Base-by-base conservation (phyloP, 2,113 vertebrate genomes). In the Polypterus bichir region DNA sequence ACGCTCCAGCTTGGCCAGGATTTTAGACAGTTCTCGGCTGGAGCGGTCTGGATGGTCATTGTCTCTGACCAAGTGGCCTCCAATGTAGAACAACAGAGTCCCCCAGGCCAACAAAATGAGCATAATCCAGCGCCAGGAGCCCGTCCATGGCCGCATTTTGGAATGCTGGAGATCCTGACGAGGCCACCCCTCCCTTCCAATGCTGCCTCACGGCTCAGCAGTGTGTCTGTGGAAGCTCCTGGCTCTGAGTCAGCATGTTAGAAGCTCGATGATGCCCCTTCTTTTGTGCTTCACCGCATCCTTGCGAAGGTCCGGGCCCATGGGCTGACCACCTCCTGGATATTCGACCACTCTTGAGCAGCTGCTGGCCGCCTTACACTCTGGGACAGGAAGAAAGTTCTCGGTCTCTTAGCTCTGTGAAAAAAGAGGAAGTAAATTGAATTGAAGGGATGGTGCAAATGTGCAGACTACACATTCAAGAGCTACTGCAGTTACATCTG, bases 61-160 rank as follows among this genome's bases (percentile, higher is more conserved):
- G 85, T 99, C 96, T 76, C 90, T 84, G 79, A 97, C 94, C 79
- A 99, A 76, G 74, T 98, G 96, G 49, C 95, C 94, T 3, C 96
- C 96, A 66, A 98, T 98, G 75, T 97, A 99, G 83, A 99, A 97
- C 0, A 99, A 86, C 69, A 99, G 86, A 44, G 94, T 97, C 62
- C 93, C 96, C 96, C 96, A 99, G 61, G 96, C 96, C 80, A 98
- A 85, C 74, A 99, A 88, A 83, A 99, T 94, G 76, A 98, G 90
- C 89, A 94, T 94, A 84, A 98, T 95, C 96, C 96, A 99, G 80
- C 94, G 92, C 95, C 96, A 99, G 72, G 96, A 98, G 71, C 92
- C 93, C 69, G 93, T 91, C 96, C 96, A 99, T 86, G 93, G 88
- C 79, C 96, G 91, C 96, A 98, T 99, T 83, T 93, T 92, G 81